Percentiles rank a stretch among this genome's conserved stretches.
These are phyloP conservation scores for Dendrophyllia cribrosa DNA, from an alignment of 64 coral and sea anemone genomes.

Conservation along the genomic window DNA sequence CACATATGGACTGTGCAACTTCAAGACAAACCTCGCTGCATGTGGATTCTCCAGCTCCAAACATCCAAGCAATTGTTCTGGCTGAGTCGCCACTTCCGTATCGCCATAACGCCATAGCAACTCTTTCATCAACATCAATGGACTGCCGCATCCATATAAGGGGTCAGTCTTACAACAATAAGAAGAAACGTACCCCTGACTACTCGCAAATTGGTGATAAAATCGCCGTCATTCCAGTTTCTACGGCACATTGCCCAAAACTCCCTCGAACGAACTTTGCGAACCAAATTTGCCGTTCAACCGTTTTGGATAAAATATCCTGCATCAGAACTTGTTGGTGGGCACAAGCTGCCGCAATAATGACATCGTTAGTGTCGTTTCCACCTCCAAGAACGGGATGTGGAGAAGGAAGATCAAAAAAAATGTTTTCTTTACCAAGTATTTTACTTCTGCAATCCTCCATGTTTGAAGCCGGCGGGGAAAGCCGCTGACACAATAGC, in stretches of 20 bases:
- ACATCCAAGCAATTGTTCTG: conserved; percentile 40
- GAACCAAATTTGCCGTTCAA: background rate
- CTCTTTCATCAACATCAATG: conserved; percentile 57
- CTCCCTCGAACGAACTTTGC: background rate
- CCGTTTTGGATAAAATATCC: background rate
- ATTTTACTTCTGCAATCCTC: conserved; percentile 12
- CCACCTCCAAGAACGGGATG: conserved; percentile 1
- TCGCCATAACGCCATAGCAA: conserved; percentile 47
- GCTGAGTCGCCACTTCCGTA: conserved; percentile 43
- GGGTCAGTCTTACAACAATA: conserved; percentile 52
- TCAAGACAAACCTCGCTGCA: conserved; percentile 45
- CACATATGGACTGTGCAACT: conserved; percentile 56
- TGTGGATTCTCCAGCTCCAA: conserved; percentile 67
- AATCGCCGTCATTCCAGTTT: conserved; percentile 46
- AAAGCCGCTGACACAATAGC: background rate
- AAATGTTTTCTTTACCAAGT: conserved; percentile 6
- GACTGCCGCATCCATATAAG: conserved; percentile 45
- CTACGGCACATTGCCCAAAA: conserved; percentile 24
- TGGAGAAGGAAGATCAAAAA: conserved; percentile 30
- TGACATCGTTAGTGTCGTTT: conserved; percentile 4
- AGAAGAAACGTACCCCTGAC: conserved; percentile 45
- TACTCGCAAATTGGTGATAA: conserved; percentile 49
- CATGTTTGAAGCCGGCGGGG: background rate
- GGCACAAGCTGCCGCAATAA: background rate
- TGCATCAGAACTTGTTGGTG: background rate